Conservation (phyloP, 2,113 vertebrate genomes). For the Podiceps cristatus region DNA sequence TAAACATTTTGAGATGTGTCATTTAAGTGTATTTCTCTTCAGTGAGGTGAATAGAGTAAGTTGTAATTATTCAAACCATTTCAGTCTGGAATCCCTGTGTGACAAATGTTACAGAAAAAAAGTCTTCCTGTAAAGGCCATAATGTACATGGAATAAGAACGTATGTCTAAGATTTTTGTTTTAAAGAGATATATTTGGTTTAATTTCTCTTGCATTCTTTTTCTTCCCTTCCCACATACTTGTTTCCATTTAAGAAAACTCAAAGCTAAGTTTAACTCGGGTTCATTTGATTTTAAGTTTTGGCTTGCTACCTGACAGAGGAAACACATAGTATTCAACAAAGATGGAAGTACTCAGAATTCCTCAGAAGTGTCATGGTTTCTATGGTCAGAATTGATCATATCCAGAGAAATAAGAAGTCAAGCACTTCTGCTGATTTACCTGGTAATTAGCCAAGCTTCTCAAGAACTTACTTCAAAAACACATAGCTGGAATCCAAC, state of each 20-base stretch:
- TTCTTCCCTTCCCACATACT: neutral
- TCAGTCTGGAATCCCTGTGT: neutral
- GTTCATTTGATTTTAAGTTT: neutral
- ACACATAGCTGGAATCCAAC: neutral
- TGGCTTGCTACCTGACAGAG: neutral
- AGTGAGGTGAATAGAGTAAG: neutral
- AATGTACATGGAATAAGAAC: neutral
- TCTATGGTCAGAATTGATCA: neutral
- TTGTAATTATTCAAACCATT: neutral
- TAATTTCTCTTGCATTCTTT: neutral
- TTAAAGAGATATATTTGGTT: neutral
- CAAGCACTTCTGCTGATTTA: neutral
- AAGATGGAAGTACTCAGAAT: neutral
- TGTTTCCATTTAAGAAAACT: neutral
- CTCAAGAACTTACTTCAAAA: neutral
- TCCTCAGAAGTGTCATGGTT: neutral
- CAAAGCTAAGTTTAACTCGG: neutral
- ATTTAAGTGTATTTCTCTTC: neutral
- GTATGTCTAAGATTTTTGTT: neutral
- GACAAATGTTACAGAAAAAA: neutral
- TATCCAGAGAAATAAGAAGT: neutral
- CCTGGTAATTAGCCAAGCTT: neutral
- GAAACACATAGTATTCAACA: neutral
- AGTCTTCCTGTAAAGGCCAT: neutral
- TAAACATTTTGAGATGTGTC: slow-evolving; percentile 16